Conservation (phyloP, 2,113 vertebrate genomes). For the Tachysurus vachellii region DNA sequence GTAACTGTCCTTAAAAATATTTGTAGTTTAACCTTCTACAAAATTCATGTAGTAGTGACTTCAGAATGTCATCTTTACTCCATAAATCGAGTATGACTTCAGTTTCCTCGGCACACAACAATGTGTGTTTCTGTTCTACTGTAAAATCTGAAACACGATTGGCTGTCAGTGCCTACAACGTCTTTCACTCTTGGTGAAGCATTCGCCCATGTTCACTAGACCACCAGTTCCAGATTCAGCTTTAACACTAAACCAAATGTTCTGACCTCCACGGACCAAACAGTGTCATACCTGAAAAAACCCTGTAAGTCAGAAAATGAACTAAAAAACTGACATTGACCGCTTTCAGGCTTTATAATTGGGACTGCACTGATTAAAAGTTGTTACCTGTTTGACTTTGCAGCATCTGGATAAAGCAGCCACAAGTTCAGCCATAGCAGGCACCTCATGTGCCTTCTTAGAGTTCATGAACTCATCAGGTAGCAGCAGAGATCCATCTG, state of each 20-base stretch:
- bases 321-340: neutral
- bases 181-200: neutral
- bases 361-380: neutral
- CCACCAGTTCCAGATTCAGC: neutral
- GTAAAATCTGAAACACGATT: neutral
- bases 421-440: constrained; percentile 87
- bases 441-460: constrained; percentile 97
- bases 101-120: neutral
- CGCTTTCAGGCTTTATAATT: neutral
- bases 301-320: neutral
- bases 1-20: neutral
- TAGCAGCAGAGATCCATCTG: constrained; percentile 72
- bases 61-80: neutral
- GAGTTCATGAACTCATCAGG: constrained; percentile 90
- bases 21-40: neutral
- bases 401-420: constrained; percentile 74
- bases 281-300: neutral
- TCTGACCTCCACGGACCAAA: neutral
- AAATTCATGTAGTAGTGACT: neutral
- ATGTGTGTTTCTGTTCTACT: neutral
- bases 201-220: neutral
- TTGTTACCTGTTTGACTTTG: constrained; percentile 82
- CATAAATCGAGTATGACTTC: neutral
- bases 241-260: neutral
- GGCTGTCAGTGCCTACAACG: neutral